phyloP scores from a whole-genome alignment of 2,888 invertebrate genomes.

The Phengaris alcon region DNA sequence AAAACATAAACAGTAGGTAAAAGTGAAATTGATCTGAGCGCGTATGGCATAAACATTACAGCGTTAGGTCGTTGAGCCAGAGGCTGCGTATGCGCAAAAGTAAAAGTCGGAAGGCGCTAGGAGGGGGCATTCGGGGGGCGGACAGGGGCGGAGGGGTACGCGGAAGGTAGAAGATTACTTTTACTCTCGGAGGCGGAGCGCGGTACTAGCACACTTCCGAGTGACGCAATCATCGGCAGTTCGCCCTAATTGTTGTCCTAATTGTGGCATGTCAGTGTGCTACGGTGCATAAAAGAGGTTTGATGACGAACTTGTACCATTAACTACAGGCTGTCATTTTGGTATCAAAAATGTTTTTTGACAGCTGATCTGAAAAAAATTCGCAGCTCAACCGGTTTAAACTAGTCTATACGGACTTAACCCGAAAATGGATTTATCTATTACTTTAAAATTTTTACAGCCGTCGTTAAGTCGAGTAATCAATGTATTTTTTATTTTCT shows the following conservation, averaged over 20 bases:
- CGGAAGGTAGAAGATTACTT: conserved; percentile 72
- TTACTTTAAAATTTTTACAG: too few species aligned
- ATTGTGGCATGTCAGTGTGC: background rate
- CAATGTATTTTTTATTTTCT: background rate
- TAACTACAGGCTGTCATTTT: too few species aligned
- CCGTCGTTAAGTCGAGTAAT: too few species aligned
- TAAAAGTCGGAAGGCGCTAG: conserved; percentile 66
- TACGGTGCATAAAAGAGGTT: background rate
- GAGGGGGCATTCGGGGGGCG: conserved; percentile 30
- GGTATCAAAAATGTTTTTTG: too few species aligned
- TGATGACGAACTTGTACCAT: too few species aligned
- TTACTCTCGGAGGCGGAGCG: conserved; percentile 56
- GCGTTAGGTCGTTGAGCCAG: conserved; percentile 22
- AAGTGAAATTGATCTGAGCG: conserved; percentile 19
- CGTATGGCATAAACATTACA: conserved; percentile 14
- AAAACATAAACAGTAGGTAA: background rate
- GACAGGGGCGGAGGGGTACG: conserved; percentile 39
- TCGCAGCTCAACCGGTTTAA: too few species aligned
- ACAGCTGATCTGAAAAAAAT: too few species aligned
- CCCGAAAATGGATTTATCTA: too few species aligned
- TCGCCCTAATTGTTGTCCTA: background rate
- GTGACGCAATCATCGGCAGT: background rate
- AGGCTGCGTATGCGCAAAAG: conserved; percentile 50
- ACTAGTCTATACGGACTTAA: too few species aligned
- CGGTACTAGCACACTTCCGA: conserved; percentile 23